A percentile compares a stretch with the other conserved stretches of the same genome.
Conservation (phyloP, 2,888 invertebrate species). For the Lepidonotus clava region DNA sequence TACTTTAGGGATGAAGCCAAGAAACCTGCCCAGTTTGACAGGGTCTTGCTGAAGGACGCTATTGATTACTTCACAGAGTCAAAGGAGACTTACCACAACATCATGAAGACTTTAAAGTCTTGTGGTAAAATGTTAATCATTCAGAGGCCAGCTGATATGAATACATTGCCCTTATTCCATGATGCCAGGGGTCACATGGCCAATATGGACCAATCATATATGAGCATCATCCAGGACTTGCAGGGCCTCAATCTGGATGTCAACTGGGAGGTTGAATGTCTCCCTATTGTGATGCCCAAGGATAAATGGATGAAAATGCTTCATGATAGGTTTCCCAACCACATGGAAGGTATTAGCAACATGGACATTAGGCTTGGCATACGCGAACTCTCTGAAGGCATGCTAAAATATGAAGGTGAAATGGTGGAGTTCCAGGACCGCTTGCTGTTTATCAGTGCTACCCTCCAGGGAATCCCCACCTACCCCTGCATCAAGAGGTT, state of each 20-base stretch:
- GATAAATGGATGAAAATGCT: constrained; percentile 77
- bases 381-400: constrained; percentile 77
- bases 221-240: constrained; percentile 74
- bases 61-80: constrained; percentile 74
- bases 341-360: constrained; percentile 74
- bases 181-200: constrained; percentile 72
- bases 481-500: constrained; percentile 69
- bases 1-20: constrained; percentile 69
- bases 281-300: constrained; percentile 75
- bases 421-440: constrained; percentile 76
- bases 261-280: constrained; percentile 76
- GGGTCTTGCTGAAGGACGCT: constrained; percentile 75
- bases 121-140: constrained; percentile 74
- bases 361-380: constrained; percentile 73
- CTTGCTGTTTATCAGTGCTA: constrained; percentile 75
- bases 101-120: constrained; percentile 70
- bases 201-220: constrained; percentile 74
- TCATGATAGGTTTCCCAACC: constrained; percentile 74
- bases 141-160: constrained; percentile 73
- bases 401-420: constrained; percentile 77
- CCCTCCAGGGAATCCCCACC: constrained; percentile 64
- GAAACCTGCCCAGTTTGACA: constrained; percentile 68
- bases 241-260: constrained; percentile 73
- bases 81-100: constrained; percentile 70
- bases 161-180: constrained; percentile 75